These are phyloP conservation scores for Acropternis orthonyx DNA, from an alignment of 2,797 vertebrate species.

Conservation along the genomic window DNA sequence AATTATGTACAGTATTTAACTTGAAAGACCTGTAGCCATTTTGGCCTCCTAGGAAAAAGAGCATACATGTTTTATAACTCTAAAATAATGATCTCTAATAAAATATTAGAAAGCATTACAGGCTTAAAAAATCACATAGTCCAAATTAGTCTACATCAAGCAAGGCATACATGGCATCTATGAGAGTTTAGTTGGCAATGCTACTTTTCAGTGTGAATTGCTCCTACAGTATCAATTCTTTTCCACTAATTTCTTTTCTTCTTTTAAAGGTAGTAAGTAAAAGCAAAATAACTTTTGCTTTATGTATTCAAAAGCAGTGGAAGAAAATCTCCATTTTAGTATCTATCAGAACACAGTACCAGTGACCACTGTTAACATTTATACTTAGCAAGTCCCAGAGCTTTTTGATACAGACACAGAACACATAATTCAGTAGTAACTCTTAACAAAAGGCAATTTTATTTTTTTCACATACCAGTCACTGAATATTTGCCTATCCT, in stretches of 20 bases:
- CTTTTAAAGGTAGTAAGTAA: background rate
- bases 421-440: background rate
- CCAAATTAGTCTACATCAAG: background rate
- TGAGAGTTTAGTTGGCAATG: background rate
- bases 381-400: background rate
- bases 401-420: background rate
- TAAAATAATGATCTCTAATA: conserved; percentile 47
- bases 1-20: conserved; percentile 46
- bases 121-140: background rate
- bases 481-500: background rate
- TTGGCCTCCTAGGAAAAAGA: conserved; percentile 51
- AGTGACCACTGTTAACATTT: background rate
- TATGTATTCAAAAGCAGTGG: background rate
- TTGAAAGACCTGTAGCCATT: conserved; percentile 65
- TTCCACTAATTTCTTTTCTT: background rate
- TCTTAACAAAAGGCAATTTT: background rate
- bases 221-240: background rate
- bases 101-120: conserved; percentile 9
- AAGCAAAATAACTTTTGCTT: background rate
- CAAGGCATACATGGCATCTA: background rate
- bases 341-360: background rate
- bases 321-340: background rate
- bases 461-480: background rate
- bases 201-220: background rate
- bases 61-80: conserved; percentile 55